phyloP scores from a whole-genome alignment of 2,113 vertebrate species.

The Epinephelus cyanopodus region DNA sequence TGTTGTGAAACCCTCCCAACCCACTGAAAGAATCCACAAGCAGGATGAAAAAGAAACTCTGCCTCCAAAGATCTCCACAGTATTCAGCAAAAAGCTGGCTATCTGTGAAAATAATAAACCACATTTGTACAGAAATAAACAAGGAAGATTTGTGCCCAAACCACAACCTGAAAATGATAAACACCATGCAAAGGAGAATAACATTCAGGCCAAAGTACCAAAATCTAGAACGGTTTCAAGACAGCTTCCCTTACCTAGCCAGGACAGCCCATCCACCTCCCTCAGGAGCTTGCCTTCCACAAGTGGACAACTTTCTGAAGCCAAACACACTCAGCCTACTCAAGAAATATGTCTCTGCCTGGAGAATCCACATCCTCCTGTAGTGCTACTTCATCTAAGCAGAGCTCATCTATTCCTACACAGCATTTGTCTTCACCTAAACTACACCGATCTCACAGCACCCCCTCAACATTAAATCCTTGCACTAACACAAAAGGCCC shows the following conservation, averaged over 20 bases:
- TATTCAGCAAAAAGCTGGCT: background rate
- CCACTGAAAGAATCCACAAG: fast-evolving
- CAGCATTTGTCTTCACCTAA: background rate
- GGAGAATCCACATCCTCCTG: background rate
- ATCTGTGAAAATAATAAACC: background rate
- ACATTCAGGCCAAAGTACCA: background rate
- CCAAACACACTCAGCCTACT: background rate
- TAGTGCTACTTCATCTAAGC: background rate
- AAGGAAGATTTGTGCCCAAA: background rate
- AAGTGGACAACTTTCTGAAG: background rate
- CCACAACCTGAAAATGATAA: background rate
- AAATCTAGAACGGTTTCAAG: background rate
- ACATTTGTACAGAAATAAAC: background rate
- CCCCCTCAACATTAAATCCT: background rate
- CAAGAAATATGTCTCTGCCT: background rate
- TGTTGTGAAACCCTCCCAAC: background rate
- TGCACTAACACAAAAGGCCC: background rate
- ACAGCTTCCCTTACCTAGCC: background rate
- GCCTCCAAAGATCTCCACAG: background rate
- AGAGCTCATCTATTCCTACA: background rate
- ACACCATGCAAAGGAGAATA: background rate
- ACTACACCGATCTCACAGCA: background rate
- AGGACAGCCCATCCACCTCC: background rate
- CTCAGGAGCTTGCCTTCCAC: background rate
- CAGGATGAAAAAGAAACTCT: background rate